phyloP scores from a whole-genome alignment of 2,888 invertebrate genomes.

The Subacronicta megacephala region DNA sequence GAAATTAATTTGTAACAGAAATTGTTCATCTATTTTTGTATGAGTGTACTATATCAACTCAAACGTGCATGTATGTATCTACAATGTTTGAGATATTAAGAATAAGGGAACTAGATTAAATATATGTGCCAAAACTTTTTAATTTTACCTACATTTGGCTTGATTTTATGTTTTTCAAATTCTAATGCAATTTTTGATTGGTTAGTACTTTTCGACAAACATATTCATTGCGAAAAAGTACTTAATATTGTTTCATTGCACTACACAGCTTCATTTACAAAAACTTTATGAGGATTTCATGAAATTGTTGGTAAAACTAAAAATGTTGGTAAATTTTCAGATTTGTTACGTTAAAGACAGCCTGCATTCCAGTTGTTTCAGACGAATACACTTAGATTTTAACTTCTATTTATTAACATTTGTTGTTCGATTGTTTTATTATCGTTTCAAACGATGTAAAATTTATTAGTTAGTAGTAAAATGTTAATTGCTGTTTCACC shows the following conservation, averaged over 20 bases:
- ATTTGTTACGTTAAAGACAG: constrained; percentile 49
- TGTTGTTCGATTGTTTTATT: constrained; percentile 41
- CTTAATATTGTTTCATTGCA: constrained; percentile 34
- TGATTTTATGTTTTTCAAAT: background rate
- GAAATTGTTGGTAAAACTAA: constrained; percentile 47
- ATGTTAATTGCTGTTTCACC: constrained; percentile 18
- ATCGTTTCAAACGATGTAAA: constrained; percentile 74
- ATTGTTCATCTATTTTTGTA: constrained; percentile 77
- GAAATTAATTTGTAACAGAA: constrained; percentile 40
- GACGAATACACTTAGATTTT: constrained; percentile 36
- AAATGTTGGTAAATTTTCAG: constrained; percentile 24
- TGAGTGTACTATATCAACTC: constrained; percentile 64
- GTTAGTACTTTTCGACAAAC: constrained; percentile 49
- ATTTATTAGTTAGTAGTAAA: constrained; percentile 10
- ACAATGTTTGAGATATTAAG: constrained; percentile 40
- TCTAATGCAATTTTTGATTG: constrained; percentile 19
- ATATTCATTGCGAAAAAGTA: constrained; percentile 42
- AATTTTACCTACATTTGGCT: constrained; percentile 42
- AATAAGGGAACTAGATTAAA: constrained; percentile 31
- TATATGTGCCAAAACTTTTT: constrained; percentile 66
- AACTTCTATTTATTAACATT: constrained; percentile 46
- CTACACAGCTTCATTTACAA: constrained; percentile 7
- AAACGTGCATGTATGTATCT: constrained; percentile 48
- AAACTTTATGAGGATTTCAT: constrained; percentile 1
- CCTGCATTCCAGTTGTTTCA: constrained; percentile 73